These are phyloP conservation scores for Hipposideros armiger DNA, from an alignment of 2,113 vertebrate species.

Conservation along the genomic window DNA sequence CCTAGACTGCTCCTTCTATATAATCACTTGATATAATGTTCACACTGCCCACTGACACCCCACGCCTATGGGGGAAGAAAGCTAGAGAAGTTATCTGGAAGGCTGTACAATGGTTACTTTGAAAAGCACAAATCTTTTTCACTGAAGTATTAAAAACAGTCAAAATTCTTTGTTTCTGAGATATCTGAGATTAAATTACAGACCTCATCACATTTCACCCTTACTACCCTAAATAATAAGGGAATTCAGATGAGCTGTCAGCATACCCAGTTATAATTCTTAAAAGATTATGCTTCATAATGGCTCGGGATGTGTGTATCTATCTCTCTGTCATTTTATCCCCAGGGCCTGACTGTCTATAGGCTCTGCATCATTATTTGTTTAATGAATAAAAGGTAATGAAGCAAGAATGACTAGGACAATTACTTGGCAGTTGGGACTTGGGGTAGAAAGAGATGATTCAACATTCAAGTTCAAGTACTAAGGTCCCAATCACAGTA, in stretches of 20 bases:
- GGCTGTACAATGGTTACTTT: neutral
- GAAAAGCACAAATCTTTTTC: conserved; percentile 32
- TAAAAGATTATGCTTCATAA: neutral
- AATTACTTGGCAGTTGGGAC: neutral
- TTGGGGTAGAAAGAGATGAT: neutral
- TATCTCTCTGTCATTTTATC: conserved; percentile 28
- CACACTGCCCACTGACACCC: neutral
- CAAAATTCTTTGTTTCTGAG: neutral
- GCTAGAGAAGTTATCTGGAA: neutral
- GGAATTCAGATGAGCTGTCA: neutral
- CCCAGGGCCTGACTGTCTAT: neutral
- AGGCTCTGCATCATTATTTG: neutral
- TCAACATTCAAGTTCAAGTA: conserved; percentile 12
- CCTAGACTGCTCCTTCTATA: neutral
- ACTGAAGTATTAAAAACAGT: neutral
- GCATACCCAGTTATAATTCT: neutral
- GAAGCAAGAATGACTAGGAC: neutral
- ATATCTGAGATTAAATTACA: neutral
- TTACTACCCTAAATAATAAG: neutral
- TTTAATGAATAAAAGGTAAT: neutral
- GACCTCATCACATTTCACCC: neutral
- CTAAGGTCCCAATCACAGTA: neutral
- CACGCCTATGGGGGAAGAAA: neutral
- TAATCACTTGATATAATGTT: neutral
- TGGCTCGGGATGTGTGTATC: neutral